These are phyloP conservation scores for Macrochelys suwanniensis DNA, from an alignment of 2,797 vertebrate species.

Conservation along the genomic window DNA sequence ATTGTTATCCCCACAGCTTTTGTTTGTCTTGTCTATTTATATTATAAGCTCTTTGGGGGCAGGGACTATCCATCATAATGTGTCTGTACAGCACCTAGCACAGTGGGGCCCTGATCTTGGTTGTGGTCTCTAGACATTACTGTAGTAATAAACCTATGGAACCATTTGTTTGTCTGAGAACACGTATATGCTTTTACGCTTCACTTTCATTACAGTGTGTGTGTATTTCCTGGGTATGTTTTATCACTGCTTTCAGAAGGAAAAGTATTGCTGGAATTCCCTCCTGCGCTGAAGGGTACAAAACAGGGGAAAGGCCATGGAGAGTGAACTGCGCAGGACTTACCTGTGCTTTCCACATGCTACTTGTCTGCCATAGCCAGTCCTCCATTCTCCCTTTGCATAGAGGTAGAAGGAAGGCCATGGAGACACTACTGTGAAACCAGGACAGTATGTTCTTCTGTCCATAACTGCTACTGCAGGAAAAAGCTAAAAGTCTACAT, in stretches of 20 bases:
- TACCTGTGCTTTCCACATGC: neutral
- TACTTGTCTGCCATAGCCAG: neutral
- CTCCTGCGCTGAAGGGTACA: neutral
- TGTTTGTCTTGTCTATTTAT: conserved; percentile 41
- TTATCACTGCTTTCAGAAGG: too few species aligned
- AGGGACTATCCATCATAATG: conserved; percentile 36
- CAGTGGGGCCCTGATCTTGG: conserved; percentile 18
- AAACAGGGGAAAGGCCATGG: neutral
- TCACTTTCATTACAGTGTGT: neutral
- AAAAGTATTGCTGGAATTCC: neutral
- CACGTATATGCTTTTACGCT: neutral
- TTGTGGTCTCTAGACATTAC: neutral
- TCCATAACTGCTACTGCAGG: neutral
- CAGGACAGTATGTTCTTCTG: neutral
- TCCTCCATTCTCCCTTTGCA: neutral
- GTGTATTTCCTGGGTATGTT: neutral
- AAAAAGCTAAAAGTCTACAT: neutral
- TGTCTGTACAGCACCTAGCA: neutral
- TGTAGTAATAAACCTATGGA: neutral
- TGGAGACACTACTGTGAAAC: neutral
- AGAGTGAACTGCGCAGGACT: too few species aligned
- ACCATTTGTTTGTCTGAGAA: neutral
- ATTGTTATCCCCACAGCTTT: conserved; percentile 44
- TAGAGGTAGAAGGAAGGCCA: neutral
- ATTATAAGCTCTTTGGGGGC: neutral